Percentiles rank a stretch among this genome's conserved stretches.
Evolutionary conservation across 2,113 vertebrate genomes (phyloP).

Genomic region (Glaucidium brasilianum): DNA sequence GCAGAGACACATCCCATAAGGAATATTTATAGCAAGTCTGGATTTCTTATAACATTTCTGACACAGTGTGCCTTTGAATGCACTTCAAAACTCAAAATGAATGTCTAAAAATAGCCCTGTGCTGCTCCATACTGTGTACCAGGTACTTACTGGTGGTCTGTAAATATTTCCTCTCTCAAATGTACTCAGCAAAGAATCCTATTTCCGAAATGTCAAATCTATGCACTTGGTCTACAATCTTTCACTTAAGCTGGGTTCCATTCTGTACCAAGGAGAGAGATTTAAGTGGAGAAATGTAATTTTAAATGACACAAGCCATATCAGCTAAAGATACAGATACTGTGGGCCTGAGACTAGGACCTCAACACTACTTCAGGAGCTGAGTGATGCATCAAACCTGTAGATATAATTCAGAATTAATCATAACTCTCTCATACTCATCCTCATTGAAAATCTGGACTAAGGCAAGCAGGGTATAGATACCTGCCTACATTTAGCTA

Average conservation of each 20-base stretch:
- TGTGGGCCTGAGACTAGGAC: rapidly evolving
- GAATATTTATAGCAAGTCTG: not conserved
- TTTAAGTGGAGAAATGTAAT: not conserved
- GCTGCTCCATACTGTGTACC: not conserved
- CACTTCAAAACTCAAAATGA: not conserved
- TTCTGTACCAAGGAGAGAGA: not conserved
- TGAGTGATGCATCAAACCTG: not conserved
- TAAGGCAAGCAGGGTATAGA: not conserved
- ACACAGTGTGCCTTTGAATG: not conserved
- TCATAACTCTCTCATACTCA: not conserved
- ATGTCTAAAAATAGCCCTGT: not conserved
- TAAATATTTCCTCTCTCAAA: not conserved
- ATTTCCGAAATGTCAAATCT: not conserved
- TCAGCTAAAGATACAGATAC: not conserved
- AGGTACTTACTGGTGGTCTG: not conserved
- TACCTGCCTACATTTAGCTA: not conserved
- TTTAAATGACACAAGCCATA: not conserved
- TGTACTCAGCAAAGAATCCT: not conserved
- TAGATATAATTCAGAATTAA: not conserved
- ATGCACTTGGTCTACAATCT: not conserved
- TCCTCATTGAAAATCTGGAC: not conserved
- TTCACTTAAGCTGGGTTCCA: not conserved
- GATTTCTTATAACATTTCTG: not conserved
- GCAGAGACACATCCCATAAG: not conserved
- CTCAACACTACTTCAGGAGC: not conserved